Conservation (phyloP, 2,113 vertebrate species). For the Mormyrus iriodes region DNA sequence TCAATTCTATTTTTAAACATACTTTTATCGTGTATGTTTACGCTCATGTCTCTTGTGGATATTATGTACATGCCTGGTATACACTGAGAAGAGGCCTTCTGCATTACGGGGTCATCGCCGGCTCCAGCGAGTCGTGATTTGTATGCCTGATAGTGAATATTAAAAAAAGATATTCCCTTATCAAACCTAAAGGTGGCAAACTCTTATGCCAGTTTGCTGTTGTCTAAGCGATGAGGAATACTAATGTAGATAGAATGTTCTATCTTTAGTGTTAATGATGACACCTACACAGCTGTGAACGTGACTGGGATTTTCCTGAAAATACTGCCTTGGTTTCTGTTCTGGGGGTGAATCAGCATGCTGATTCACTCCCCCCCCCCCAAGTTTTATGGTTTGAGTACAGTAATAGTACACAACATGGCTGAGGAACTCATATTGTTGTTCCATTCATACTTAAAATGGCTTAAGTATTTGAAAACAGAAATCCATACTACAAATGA, state of each 20-base stretch:
- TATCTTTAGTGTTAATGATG: neutral
- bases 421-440: neutral
- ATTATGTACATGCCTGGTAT: neutral
- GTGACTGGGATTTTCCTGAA: constrained; percentile 4
- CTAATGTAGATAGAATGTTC: neutral
- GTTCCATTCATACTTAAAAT: neutral
- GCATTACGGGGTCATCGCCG: neutral
- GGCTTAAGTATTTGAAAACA: neutral
- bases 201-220: neutral
- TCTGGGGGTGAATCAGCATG: neutral
- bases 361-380: too few species aligned
- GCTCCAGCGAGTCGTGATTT: neutral
- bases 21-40: constrained; percentile 15
- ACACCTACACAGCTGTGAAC: neutral
- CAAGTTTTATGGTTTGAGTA: neutral
- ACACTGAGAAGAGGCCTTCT: neutral
- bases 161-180: neutral
- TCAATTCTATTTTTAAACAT: constrained; percentile 21
- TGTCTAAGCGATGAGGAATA: neutral
- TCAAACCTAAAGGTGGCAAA: neutral
- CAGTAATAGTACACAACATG: neutral
- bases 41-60: neutral
- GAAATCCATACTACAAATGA: neutral
- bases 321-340: neutral
- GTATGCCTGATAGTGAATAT: neutral